phyloP scores from a whole-genome alignment of 2,888 invertebrate species.

The Globia sparganii region DNA sequence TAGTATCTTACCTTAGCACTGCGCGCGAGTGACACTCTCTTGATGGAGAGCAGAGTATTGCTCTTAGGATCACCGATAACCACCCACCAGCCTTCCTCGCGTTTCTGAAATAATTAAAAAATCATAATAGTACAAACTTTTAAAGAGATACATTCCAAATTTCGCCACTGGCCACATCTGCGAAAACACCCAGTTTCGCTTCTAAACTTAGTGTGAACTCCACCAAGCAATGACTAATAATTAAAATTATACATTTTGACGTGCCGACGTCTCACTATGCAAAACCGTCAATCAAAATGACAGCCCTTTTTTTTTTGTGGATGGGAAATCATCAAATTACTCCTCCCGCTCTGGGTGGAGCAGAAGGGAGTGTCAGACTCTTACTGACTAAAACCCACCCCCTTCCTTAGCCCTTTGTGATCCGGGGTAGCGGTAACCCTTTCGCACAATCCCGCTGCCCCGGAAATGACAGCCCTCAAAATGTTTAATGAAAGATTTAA shows the following conservation, averaged over 20 bases:
- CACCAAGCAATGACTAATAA: neutral
- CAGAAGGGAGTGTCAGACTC: too few relatives aligned
- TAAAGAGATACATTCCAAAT: neutral
- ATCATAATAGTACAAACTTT: neutral
- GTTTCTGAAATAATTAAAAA: conserved; percentile 90
- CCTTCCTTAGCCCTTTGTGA: too few relatives aligned
- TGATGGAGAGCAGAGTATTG: conserved; percentile 98
- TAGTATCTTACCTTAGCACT: conserved; percentile 92
- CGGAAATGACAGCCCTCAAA: neutral
- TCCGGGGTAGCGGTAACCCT: too few relatives aligned
- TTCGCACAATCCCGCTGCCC: too few relatives aligned
- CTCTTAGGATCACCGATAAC: conserved; percentile 99
- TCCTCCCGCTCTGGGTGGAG: too few relatives aligned
- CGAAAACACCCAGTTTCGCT: neutral
- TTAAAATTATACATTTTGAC: too few relatives aligned
- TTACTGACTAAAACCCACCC: too few relatives aligned
- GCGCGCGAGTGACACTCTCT: conserved; percentile 98
- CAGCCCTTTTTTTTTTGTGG: too few relatives aligned
- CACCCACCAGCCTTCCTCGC: conserved; percentile 99
- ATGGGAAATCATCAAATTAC: too few relatives aligned
- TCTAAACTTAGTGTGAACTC: neutral
- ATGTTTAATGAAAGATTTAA: neutral
- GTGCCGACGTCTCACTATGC: too few relatives aligned
- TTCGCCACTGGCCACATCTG: neutral
- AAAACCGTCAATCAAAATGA: too few relatives aligned